These are phyloP conservation scores for Todiramphus saurophagus DNA, from an alignment of 2,113 vertebrate genomes.

Conservation along the genomic window DNA sequence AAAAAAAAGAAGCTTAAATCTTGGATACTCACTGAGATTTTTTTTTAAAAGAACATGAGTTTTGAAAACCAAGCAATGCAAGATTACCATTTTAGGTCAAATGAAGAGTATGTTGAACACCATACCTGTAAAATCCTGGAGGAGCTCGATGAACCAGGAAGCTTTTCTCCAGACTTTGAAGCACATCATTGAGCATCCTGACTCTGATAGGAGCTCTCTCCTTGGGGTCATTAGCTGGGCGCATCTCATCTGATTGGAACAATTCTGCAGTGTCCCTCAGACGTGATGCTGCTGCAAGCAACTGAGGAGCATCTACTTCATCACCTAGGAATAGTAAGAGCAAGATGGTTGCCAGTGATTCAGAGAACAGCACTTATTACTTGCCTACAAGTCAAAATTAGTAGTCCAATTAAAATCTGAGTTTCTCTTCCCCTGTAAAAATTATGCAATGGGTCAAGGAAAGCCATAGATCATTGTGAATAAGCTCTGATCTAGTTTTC, in stretches of 20 bases:
- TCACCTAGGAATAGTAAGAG: constrained; percentile 70
- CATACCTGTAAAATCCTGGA: constrained; percentile 89
- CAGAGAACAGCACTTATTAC: neutral
- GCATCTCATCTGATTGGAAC: constrained; percentile 93
- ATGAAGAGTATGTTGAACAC: neutral
- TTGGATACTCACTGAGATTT: neutral
- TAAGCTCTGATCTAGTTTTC: neutral
- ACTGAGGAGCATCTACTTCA: constrained; percentile 15
- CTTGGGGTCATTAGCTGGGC: constrained; percentile 90
- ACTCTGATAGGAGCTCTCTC: constrained; percentile 84
- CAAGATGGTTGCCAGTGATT: neutral
- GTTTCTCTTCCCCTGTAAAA: neutral
- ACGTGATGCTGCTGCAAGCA: constrained; percentile 74
- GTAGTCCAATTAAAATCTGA: neutral
- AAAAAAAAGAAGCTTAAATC: neutral
- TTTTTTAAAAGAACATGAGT: neutral
- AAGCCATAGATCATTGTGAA: neutral
- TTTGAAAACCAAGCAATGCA: neutral
- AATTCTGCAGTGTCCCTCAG: constrained; percentile 85
- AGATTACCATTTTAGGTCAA: neutral
- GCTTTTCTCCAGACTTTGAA: constrained; percentile 89
- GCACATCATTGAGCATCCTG: constrained; percentile 92
- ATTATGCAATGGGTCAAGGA: neutral
- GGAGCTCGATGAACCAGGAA: constrained; percentile 81
- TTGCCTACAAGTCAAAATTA: neutral